Conservation (phyloP, 2,797 vertebrate genomes). For the Serranus cabrilla region DNA sequence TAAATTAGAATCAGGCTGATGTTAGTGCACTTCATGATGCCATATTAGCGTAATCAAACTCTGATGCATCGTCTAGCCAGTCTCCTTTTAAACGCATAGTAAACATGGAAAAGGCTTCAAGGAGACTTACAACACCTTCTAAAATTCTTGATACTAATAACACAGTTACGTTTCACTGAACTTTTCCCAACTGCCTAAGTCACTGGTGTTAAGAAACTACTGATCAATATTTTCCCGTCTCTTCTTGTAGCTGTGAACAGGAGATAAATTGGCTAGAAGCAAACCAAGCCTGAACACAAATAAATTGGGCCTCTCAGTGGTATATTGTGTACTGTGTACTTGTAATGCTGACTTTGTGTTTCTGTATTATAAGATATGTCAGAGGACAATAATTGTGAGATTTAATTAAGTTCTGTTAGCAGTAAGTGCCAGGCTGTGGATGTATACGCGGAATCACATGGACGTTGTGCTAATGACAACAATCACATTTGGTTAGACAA, state of each 20-base stretch:
- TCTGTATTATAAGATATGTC: conserved; percentile 29
- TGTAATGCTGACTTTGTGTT: conserved; percentile 7
- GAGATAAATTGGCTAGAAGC: conserved; percentile 50
- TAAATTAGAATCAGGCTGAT: conserved; percentile 37
- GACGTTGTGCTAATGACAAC: no score
- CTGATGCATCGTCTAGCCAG: conserved; percentile 7
- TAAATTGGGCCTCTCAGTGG: conserved; percentile 35
- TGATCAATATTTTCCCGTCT: conserved; percentile 51
- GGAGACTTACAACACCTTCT: conserved; percentile 20
- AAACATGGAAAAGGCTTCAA: conserved; percentile 25
- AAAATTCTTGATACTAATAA: conserved; percentile 16
- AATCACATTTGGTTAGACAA: no score
- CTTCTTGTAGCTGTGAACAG: conserved; percentile 45
- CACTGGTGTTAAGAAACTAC: conserved; percentile 27
- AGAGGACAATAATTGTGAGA: conserved; percentile 37
- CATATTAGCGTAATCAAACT: conserved; percentile 1
- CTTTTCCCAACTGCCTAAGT: conserved; percentile 25
- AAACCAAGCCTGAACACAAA: conserved; percentile 37
- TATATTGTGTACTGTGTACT: conserved; percentile 20
- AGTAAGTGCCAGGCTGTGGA: conserved; percentile 21
- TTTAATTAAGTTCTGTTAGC: conserved; percentile 25
- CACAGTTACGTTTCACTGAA: conserved; percentile 23
- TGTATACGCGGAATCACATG: neutral
- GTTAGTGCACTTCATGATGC: conserved; percentile 25
- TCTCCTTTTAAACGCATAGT: conserved; percentile 26